These are phyloP conservation scores for Nemopilema nomurai DNA, from an alignment of 30 jellyfish, hydroid and myxozoan genomes.

Conservation along the genomic window DNA sequence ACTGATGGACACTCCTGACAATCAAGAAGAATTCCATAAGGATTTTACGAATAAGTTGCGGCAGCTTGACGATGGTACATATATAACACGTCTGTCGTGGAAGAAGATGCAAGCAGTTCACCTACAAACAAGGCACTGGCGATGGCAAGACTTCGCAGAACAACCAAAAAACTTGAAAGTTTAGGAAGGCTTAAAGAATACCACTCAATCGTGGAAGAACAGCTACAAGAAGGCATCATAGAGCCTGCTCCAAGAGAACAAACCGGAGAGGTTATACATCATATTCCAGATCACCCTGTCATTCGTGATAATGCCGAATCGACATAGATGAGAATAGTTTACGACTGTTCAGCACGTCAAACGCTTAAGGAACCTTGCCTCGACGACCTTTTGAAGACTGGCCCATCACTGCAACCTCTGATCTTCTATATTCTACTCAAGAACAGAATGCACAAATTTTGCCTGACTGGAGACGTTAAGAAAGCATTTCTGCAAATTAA, in stretches of 20 bases:
- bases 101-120: constrained; percentile 13
- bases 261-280: constrained; percentile 26
- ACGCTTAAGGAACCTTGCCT: constrained; percentile 56
- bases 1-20: constrained; percentile 28
- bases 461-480: too few species aligned
- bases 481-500: constrained; percentile 74
- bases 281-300: constrained; percentile 22
- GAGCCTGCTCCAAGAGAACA: constrained; percentile 18
- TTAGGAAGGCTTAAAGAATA: constrained; percentile 7
- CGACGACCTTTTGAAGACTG: constrained; percentile 76
- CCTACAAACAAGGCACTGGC: constrained; percentile 15
- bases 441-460: constrained; percentile 52
- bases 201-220: constrained; percentile 12
- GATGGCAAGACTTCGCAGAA: constrained; percentile 9
- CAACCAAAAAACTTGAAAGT: too few species aligned
- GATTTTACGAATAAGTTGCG: constrained; percentile 5
- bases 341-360: constrained; percentile 19
- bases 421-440: constrained; percentile 63
- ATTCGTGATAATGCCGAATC: constrained; percentile 33
- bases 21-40: constrained; percentile 25
- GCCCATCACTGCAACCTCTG: constrained; percentile 67
- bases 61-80: constrained; percentile 8
- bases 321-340: constrained; percentile 14
- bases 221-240: constrained; percentile 17
- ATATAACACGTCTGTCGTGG: constrained; percentile 18